These are phyloP conservation scores for Tethya wilhelma DNA, from an alignment of 37 sponge, comb jelly and placozoan species.

Conservation along the genomic window DNA sequence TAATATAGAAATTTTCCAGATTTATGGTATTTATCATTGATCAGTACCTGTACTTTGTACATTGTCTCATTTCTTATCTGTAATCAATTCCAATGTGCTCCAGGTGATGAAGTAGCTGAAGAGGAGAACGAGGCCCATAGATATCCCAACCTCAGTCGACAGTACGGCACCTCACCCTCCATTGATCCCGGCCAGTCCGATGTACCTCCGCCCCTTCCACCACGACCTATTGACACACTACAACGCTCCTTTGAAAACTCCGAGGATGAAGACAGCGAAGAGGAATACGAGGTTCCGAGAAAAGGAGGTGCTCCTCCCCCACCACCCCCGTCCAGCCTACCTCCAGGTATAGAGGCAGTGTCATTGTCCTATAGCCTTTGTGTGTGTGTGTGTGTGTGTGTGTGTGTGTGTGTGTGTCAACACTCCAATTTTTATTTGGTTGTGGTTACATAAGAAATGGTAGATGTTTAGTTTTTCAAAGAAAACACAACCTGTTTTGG, in stretches of 20 bases:
- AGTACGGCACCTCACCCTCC: conserved; percentile 1
- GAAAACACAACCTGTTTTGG: neutral
- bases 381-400: neutral
- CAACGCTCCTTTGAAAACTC: neutral
- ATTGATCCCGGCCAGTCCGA: conserved; percentile 28
- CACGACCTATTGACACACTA: conserved; percentile 54
- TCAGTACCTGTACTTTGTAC: no score
- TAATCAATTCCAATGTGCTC: neutral
- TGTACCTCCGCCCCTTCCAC: conserved; percentile 74
- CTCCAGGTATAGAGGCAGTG: conserved; percentile 10
- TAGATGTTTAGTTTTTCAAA: no score
- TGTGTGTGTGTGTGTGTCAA: neutral
- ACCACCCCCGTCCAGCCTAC: conserved; percentile 35
- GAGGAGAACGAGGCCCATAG: conserved; percentile 35
- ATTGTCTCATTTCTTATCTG: neutral
- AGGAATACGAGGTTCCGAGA: neutral
- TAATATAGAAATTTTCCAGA: no score
- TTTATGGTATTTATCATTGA: neutral
- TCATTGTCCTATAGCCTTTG: neutral
- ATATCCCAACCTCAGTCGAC: conserved; percentile 45
- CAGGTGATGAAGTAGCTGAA: conserved; percentile 44
- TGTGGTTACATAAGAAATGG: no score
- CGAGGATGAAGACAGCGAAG: neutral
- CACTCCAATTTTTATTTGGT: no score
- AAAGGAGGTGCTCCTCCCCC: conserved; percentile 20